These are phyloP conservation scores for Plecturocebus donacophilus DNA, from an alignment of 2,113 vertebrate species.

Conservation along the genomic window DNA sequence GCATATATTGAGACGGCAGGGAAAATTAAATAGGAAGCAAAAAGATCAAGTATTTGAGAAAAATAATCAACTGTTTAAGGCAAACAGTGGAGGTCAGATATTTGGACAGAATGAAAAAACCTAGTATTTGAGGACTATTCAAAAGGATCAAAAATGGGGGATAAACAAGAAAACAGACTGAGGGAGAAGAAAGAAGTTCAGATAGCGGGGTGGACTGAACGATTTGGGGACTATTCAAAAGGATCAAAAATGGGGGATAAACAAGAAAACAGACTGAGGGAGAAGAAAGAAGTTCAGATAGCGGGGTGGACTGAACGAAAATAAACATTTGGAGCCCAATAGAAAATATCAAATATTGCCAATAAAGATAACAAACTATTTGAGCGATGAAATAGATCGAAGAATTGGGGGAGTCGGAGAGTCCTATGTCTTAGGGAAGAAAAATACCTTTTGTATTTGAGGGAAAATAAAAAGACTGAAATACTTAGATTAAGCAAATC, in stretches of 20 bases:
- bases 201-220: background rate
- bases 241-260: background rate
- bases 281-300: slow-evolving; percentile 40
- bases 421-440: background rate
- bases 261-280: slow-evolving; percentile 2
- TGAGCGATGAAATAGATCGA: background rate
- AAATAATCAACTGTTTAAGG: slow-evolving; percentile 50
- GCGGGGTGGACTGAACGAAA: background rate
- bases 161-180: background rate
- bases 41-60: slow-evolving; percentile 35
- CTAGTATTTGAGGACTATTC: slow-evolving; percentile 42
- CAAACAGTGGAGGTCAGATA: slow-evolving; percentile 25
- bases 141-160: slow-evolving; percentile 7
- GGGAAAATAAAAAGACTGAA: background rate
- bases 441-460: slow-evolving; percentile 15
- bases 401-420: background rate
- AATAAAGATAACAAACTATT: background rate
- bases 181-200: slow-evolving; percentile 33
- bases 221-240: slow-evolving; percentile 41
- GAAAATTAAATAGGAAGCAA: slow-evolving; percentile 56
- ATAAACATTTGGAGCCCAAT: slow-evolving; percentile 8
- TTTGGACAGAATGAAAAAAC: background rate
- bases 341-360: slow-evolving; percentile 40
- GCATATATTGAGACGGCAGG: slow-evolving; percentile 43
- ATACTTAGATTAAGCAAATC: background rate